Conservation (phyloP, 2,888 invertebrate genomes). For the Endotricha flammealis region DNA sequence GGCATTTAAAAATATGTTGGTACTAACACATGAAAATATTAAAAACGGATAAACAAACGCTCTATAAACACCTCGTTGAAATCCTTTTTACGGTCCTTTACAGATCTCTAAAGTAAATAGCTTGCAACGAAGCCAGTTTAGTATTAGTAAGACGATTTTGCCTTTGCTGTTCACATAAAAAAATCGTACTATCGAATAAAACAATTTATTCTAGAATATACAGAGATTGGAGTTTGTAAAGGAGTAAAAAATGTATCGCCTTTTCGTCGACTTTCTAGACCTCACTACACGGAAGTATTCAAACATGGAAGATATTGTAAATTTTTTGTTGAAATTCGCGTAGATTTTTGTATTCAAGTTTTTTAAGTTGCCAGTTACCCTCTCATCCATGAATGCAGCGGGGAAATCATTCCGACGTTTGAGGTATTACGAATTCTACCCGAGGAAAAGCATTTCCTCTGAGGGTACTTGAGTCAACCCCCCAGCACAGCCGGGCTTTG, state of each 20-base stretch:
- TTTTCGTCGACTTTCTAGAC: neutral
- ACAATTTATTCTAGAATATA: neutral
- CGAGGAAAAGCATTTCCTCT: slow-evolving; percentile 35
- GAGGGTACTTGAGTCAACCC: slow-evolving; percentile 29
- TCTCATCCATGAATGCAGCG: slow-evolving; percentile 33
- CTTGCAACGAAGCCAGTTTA: neutral
- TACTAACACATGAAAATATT: too few relatives aligned
- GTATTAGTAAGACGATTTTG: neutral
- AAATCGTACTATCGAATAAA: slow-evolving; percentile 1
- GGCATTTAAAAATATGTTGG: too few relatives aligned
- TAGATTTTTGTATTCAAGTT: neutral
- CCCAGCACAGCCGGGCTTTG: neutral
- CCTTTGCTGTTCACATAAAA: neutral
- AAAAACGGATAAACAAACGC: too few relatives aligned
- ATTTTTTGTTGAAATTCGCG: slow-evolving; percentile 2
- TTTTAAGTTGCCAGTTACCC: neutral
- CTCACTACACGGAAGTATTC: neutral
- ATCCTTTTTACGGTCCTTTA: too few relatives aligned
- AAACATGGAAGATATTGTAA: neutral
- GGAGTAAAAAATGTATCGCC: neutral
- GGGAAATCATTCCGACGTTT: slow-evolving; percentile 43
- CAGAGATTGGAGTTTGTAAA: neutral
- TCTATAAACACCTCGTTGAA: too few relatives aligned
- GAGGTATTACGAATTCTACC: slow-evolving; percentile 41
- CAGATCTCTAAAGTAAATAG: neutral